phyloP scores from a whole-genome alignment of 2,888 invertebrate species.

The Palloptera scutellata region DNA sequence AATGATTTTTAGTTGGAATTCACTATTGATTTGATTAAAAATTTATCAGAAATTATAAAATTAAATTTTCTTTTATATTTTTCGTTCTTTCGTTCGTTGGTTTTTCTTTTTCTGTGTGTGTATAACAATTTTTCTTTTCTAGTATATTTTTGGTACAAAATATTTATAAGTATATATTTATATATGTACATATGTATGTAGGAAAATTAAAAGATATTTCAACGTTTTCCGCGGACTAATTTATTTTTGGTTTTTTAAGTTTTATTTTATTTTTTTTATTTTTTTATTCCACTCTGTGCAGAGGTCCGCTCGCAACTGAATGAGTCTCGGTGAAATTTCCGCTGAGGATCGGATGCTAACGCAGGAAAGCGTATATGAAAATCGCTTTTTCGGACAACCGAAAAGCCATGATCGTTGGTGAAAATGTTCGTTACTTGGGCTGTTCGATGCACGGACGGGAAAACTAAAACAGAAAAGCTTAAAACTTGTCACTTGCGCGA shows the following conservation, averaged over 20 bases:
- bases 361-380: too few relatives aligned
- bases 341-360: neutral
- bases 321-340: conserved; percentile 45
- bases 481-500: too few relatives aligned
- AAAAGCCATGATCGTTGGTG: too few relatives aligned
- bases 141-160: conserved; percentile 45
- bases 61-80: conserved; percentile 23
- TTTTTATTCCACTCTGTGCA: conserved; percentile 65
- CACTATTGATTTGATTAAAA: neutral
- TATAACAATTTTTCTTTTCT: conserved; percentile 46
- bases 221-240: conserved; percentile 65
- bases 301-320: conserved; percentile 66
- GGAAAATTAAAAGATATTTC: conserved; percentile 47
- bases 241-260: conserved; percentile 47
- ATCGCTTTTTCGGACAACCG: too few relatives aligned
- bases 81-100: conserved; percentile 43
- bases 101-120: conserved; percentile 43
- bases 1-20: conserved; percentile 5
- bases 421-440: too few relatives aligned
- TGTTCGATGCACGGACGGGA: too few relatives aligned
- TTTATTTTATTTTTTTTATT: conserved; percentile 51
- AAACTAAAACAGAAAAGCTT: too few relatives aligned
- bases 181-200: conserved; percentile 47
- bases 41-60: conserved; percentile 20
- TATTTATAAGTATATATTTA: conserved; percentile 47